Base-by-base conservation (phyloP, 2,888 invertebrate species). In the Polyommatus icarus region DNA sequence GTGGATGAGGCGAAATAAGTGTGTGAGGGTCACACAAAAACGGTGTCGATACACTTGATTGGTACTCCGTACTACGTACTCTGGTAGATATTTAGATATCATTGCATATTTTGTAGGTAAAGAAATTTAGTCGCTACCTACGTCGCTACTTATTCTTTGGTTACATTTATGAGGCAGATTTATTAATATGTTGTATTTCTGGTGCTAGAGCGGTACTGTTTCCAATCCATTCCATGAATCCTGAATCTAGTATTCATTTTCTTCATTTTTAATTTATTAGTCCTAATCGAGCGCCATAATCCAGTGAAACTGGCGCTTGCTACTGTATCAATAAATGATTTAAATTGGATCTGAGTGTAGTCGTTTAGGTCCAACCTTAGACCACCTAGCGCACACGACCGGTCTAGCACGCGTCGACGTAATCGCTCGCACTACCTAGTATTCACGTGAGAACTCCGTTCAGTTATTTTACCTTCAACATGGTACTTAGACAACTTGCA, bases 401-500 rank as follows among this genome's bases (percentile, higher is more conserved):
- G 59, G 61, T 67, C 61, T 67, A 67, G 61, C 24, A 67, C 61
- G 61, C 61, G 61, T 20, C 61, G 12, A 67, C 61, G 61, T 67
- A 50, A 50, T 24, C 46, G 10, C 24, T 46, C 46, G 12, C 36
- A 20, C 12, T 20, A 8, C 73, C 50, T 46, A 12, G 12, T 24
- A 12, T 54, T 54, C 54, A 54, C 54, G 54, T 54, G 54, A 18
- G 12, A 54, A 54, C 5, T 54, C 10, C 46, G 46, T 46, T 46
- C 46, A 10, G 46, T 46, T 46, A 46, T 46, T 46, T 46, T 3
- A 46, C 46, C 10, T 10, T 3, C 46, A 46, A 46, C 46, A 12
- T 46, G 46, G 46, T 46, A 10, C 46, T 10, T 12, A 40, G 10
- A 40, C 40, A 40, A 40, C 1, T 40, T 40, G 40, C 40, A 40